Conservation (phyloP, 2,888 invertebrate species). For the Hydriomena furcata region DNA sequence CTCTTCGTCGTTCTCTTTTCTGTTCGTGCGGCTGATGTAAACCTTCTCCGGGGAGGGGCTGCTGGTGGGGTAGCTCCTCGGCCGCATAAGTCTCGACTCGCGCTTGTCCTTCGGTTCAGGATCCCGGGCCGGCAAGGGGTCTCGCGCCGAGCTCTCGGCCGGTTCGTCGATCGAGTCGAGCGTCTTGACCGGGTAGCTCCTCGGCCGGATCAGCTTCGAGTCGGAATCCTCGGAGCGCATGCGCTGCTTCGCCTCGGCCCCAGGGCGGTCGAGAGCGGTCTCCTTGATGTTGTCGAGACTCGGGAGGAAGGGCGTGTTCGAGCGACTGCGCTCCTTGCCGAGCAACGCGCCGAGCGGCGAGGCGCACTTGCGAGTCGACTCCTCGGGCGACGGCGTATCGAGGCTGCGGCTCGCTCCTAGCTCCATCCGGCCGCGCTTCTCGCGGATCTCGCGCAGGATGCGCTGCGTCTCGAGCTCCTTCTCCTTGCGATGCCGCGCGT, state of each 20-base stretch:
- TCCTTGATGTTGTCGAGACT: conserved; percentile 78
- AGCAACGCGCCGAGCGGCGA: conserved; percentile 61
- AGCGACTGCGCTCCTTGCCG: conserved; percentile 72
- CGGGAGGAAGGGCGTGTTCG: conserved; percentile 78
- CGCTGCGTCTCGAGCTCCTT: conserved; percentile 88
- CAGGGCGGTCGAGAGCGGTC: conserved; percentile 54
- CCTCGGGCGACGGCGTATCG: conserved; percentile 46
- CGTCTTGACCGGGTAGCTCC: conserved; percentile 82
- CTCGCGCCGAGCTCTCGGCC: conserved; percentile 43
- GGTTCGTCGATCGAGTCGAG: conserved; percentile 60
- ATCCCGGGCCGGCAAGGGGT: conserved; percentile 45
- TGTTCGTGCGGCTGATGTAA: conserved; percentile 52
- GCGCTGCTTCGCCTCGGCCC: conserved; percentile 42
- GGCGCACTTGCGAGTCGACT: conserved; percentile 61
- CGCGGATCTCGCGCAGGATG: conserved; percentile 86
- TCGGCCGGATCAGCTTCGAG: conserved; percentile 78
- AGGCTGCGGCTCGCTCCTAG: conserved; percentile 42
- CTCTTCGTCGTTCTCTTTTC: conserved; percentile 53
- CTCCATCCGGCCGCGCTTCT: conserved; percentile 75
- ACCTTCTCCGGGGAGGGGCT: conserved; percentile 73
- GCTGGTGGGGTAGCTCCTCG: conserved; percentile 85
- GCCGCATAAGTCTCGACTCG: conserved; percentile 79
- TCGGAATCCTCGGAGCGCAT: conserved; percentile 55
- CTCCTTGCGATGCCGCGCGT: conserved; percentile 84
- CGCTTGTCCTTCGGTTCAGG: conserved; percentile 51